phyloP scores from a whole-genome alignment of 2,888 invertebrate genomes.

The Harpagoxenus sublaevis region DNA sequence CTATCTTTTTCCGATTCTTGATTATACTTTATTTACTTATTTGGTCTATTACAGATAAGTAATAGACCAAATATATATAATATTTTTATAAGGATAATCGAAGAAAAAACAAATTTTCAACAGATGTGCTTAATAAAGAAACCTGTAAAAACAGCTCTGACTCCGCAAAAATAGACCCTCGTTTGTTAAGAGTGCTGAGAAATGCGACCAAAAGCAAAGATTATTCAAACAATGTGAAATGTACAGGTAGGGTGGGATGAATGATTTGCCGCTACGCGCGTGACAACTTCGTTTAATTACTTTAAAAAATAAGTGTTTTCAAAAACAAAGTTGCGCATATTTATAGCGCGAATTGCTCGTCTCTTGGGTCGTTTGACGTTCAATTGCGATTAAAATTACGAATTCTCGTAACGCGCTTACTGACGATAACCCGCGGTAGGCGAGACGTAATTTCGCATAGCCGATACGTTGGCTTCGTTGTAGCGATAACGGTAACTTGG shows the following conservation, averaged over 20 bases:
- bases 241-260: background rate
- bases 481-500: slow-evolving; percentile 27
- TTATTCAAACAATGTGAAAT: slow-evolving; percentile 4
- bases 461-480: background rate
- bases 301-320: background rate
- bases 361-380: background rate
- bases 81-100: background rate
- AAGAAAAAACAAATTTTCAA: background rate
- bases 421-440: background rate
- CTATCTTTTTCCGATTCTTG: background rate
- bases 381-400: slow-evolving; percentile 10
- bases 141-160: background rate
- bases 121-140: background rate
- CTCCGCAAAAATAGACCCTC: background rate
- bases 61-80: background rate
- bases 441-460: slow-evolving; percentile 1
- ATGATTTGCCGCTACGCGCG: background rate
- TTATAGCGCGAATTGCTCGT: background rate
- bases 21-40: background rate
- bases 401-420: background rate
- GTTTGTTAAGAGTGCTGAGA: background rate
- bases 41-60: background rate
- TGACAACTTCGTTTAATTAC: background rate
- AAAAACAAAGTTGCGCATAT: background rate
- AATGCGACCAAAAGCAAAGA: background rate